A percentile compares a stretch with the other conserved stretches of the same genome.
Evolutionary conservation across 1,140 invertebrate species (phyloP).

Genomic region (Oncopodura yosiiana): DNA sequence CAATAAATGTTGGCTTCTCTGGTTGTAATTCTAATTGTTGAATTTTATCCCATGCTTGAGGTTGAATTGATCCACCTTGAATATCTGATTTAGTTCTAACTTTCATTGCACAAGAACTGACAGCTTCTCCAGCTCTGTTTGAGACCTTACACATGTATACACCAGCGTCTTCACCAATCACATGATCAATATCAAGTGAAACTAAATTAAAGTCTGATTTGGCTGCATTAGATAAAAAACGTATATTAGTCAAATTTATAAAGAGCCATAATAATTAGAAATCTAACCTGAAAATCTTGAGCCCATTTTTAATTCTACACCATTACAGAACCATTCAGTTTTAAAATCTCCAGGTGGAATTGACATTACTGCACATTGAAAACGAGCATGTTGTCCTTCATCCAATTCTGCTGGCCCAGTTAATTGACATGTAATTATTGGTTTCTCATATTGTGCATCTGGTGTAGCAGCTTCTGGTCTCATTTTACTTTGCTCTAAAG

Average conservation of each 20-base stretch:
- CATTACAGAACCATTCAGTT: slow-evolving; percentile 93
- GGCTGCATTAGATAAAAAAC: slow-evolving; percentile 37
- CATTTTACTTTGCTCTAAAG: slow-evolving; percentile 65
- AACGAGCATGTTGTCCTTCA: slow-evolving; percentile 90
- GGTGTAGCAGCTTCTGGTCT: slow-evolving; percentile 48
- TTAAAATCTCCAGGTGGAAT: slow-evolving; percentile 80
- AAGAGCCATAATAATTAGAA: not conserved
- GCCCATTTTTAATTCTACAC: slow-evolving; percentile 81
- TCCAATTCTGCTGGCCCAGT: slow-evolving; percentile 81
- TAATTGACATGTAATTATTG: slow-evolving; percentile 80
- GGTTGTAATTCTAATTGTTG: slow-evolving; percentile 43
- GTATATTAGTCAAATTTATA: not conserved
- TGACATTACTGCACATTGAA: slow-evolving; percentile 90
- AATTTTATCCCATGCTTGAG: slow-evolving; percentile 80
- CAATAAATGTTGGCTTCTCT: slow-evolving; percentile 38
- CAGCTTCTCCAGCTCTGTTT: slow-evolving; percentile 79
- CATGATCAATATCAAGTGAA: slow-evolving; percentile 77
- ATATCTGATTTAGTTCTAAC: slow-evolving; percentile 52
- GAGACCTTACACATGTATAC: slow-evolving; percentile 88
- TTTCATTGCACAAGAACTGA: slow-evolving; percentile 77
- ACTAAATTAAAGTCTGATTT: slow-evolving; percentile 91
- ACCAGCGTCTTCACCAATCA: slow-evolving; percentile 80
- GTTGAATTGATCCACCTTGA: slow-evolving; percentile 69
- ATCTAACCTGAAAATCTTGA: slow-evolving; percentile 35
- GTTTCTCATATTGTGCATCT: slow-evolving; percentile 75